Evolutionary conservation across 2,113 vertebrate genomes (phyloP), one percentile per base, ranked within the genome.

Genomic region (Podarcis muralis): DNA sequence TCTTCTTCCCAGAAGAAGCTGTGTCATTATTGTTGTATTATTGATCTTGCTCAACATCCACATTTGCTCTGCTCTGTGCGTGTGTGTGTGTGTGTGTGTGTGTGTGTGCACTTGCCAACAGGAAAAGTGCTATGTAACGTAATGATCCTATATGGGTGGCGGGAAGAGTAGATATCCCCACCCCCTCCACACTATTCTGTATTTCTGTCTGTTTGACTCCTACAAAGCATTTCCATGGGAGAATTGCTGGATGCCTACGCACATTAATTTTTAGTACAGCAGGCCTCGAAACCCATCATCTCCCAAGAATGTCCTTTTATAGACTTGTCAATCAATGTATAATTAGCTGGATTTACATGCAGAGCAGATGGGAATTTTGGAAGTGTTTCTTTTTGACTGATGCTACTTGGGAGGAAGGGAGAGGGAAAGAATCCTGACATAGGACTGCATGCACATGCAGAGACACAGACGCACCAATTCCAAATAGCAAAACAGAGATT

Each of bases 351-450:
- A 87, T 93, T 95, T 94, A 87, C 84, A 94, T 75, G 90, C 84
- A 90, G 93, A 95, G 81, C 94, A 96, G 90, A 95, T 95, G 95
- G 92, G 90, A 86, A 93, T 91, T 94, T 93, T 95, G 93, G 92
- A 96, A 95, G 91, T 90, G 83, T 81, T 93, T 92, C 83, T 92
- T 91, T 62, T 92, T 87, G 40, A 53, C 82, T 93, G 87, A 93
- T 81, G 40, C 83, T 35, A 88, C 91, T 32, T 40, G 91, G 78
- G 15, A 9, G 62, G 27, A 85, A 85, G 48, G 59, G 65, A n/a
- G 43, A 48, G 40, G 65, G 48, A 53, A 83, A 83, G 16, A 83
- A 89, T 4, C 77, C 88, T 94, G 92, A 92, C 93, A 91, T 91
- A 27, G 88, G 92, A 81, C 92, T 95, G 23, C 27, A n/a, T 30